phyloP scores from a whole-genome alignment of 2,113 vertebrate species.

The Geococcyx californianus region DNA sequence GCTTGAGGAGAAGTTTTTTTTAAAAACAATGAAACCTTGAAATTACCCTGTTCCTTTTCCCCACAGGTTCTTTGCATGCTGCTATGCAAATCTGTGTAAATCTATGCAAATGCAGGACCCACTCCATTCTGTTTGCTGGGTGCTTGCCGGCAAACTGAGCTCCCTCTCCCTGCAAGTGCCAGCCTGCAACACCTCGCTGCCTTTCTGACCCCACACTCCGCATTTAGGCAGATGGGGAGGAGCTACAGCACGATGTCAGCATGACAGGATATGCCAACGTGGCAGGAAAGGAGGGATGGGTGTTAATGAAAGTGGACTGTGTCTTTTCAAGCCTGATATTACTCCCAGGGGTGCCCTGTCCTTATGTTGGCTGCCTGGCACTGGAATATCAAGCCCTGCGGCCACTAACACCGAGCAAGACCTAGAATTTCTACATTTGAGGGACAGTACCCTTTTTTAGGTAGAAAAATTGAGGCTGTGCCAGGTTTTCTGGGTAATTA shows the following conservation, averaged over 20 bases:
- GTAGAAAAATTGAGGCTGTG: neutral
- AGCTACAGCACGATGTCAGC: neutral
- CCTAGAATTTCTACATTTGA: neutral
- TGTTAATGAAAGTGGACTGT: accelerated
- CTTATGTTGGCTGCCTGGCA: neutral
- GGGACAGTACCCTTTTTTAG: neutral
- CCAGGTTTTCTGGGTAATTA: neutral
- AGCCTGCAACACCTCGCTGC: neutral
- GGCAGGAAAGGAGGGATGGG: accelerated
- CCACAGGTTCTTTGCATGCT: neutral
- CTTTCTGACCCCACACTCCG: neutral
- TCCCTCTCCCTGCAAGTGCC: accelerated
- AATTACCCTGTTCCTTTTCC: neutral
- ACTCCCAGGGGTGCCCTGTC: neutral
- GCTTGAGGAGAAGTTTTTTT: neutral
- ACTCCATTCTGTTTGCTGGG: neutral
- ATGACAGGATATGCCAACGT: accelerated
- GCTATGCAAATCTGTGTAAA: neutral
- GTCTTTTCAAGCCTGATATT: neutral
- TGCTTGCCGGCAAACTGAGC: neutral
- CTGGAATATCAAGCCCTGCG: accelerated
- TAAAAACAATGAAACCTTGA: neutral
- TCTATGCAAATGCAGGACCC: neutral
- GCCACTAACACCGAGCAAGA: neutral
- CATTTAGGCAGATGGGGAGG: neutral